A percentile compares a stretch with the other conserved stretches of the same genome.
These are phyloP conservation scores for Balaeniceps rex DNA, from an alignment of 2,113 vertebrate species.

Conservation along the genomic window DNA sequence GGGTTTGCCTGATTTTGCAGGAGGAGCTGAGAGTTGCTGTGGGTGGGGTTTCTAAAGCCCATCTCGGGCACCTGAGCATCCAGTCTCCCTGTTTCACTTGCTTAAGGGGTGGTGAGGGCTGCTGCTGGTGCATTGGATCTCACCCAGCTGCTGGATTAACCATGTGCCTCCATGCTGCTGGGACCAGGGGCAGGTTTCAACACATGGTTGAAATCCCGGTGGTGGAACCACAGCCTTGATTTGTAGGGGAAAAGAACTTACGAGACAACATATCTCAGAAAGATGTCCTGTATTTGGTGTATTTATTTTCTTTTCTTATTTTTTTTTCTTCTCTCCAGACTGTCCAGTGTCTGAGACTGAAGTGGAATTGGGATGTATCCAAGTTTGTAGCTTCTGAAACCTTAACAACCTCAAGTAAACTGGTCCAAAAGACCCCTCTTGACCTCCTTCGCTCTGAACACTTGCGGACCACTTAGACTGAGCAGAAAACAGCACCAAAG, in stretches of 20 bases:
- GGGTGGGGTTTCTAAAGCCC: not conserved
- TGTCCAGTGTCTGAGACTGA: conserved; percentile 1
- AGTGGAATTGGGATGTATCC: conserved; percentile 25
- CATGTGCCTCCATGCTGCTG: accelerated
- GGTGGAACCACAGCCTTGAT: not conserved
- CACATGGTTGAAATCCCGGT: accelerated
- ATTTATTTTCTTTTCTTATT: not conserved
- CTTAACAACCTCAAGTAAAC: conserved; percentile 61
- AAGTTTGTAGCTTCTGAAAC: conserved; percentile 56
- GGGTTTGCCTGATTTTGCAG: not conserved
- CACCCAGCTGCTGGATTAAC: not conserved
- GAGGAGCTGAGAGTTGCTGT: not conserved
- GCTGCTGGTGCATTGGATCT: not conserved
- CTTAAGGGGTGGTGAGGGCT: not conserved
- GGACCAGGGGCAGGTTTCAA: not conserved
- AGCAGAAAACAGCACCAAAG: conserved; percentile 36
- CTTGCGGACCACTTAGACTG: conserved; percentile 37
- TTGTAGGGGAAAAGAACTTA: not conserved
- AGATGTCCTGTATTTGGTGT: not conserved
- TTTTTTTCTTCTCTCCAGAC: conserved; percentile 43
- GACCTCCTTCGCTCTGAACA: conserved; percentile 48
- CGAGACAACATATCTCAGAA: not conserved
- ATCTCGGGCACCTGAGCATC: not conserved
- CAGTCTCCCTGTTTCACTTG: accelerated
- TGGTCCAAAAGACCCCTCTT: conserved; percentile 65